Conservation (phyloP, 2,797 vertebrate species). For the Gallinago nigripennis region DNA sequence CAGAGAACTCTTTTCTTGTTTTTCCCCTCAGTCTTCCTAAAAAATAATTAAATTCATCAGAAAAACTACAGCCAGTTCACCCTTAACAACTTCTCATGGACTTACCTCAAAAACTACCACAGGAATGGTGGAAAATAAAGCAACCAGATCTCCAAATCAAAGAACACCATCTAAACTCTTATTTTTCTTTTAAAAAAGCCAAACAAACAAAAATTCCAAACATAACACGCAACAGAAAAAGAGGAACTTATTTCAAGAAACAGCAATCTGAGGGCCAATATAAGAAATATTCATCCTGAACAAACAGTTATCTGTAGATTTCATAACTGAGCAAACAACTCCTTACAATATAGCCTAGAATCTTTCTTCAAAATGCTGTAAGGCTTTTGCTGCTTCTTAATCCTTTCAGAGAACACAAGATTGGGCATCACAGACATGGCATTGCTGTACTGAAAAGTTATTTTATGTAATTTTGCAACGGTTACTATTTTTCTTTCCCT, state of each 20-base stretch:
- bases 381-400: background rate
- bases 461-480: background rate
- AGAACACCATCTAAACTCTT: background rate
- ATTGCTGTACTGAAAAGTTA: background rate
- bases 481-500: slow-evolving; percentile 2
- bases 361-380: background rate
- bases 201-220: background rate
- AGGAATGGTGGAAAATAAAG: background rate
- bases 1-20: background rate
- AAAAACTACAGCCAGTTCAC: background rate
- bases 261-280: background rate
- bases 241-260: background rate
- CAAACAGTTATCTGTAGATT: background rate
- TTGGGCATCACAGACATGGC: background rate
- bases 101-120: background rate
- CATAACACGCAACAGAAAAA: background rate
- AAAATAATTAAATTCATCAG: background rate
- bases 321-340: background rate
- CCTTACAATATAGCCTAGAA: background rate
- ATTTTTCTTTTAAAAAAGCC: background rate
- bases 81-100: background rate
- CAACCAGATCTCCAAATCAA: background rate
- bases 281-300: background rate
- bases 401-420: background rate
- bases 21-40: background rate